Percentiles rank a stretch among this genome's conserved stretches.
These are phyloP conservation scores for Clinocottus analis DNA, from an alignment of 2,113 vertebrate genomes.

Conservation along the genomic window DNA sequence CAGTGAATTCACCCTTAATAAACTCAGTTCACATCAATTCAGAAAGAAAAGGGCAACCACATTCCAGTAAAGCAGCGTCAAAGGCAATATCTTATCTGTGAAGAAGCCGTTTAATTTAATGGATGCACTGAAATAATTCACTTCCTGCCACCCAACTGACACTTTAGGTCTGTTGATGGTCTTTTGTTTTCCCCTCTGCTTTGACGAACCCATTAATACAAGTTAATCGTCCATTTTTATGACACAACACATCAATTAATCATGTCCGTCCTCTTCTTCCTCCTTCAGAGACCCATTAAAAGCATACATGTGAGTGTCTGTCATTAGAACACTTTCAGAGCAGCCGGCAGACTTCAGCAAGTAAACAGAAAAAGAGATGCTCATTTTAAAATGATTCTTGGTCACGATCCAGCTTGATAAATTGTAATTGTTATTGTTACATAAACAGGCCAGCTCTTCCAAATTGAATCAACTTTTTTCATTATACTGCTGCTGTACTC, in stretches of 20 bases:
- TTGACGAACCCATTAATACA: constrained; percentile 56
- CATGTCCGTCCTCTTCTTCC: constrained; percentile 39
- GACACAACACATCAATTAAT: constrained; percentile 66
- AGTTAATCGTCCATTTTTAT: constrained; percentile 57
- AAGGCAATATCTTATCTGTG: constrained; percentile 29
- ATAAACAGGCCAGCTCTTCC: constrained; percentile 35
- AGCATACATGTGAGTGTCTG: constrained; percentile 20
- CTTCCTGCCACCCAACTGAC: constrained; percentile 20
- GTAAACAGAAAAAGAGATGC: constrained; percentile 37
- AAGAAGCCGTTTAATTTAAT: constrained; percentile 15
- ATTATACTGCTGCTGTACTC: constrained; percentile 5
- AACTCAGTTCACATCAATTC: constrained; percentile 1
- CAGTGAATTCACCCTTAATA: constrained; percentile 3
- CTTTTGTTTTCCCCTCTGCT: constrained; percentile 8
- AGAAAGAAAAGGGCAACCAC: background rate
- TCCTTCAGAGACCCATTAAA: constrained; percentile 55
- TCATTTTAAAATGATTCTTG: constrained; percentile 67
- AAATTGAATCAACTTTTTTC: constrained; percentile 12
- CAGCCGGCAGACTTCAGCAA: constrained; percentile 24
- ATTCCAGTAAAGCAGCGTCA: constrained; percentile 26
- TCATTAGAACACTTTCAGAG: constrained; percentile 24
- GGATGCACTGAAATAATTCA: constrained; percentile 15
- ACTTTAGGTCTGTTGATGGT: constrained; percentile 29
- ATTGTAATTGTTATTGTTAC: constrained; percentile 41
- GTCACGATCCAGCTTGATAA: constrained; percentile 48